A percentile compares a stretch with the other conserved stretches of the same genome.
These are phyloP conservation scores for Crocodylus rhombifer DNA, from an alignment of 2,797 vertebrate species.

Conservation along the genomic window DNA sequence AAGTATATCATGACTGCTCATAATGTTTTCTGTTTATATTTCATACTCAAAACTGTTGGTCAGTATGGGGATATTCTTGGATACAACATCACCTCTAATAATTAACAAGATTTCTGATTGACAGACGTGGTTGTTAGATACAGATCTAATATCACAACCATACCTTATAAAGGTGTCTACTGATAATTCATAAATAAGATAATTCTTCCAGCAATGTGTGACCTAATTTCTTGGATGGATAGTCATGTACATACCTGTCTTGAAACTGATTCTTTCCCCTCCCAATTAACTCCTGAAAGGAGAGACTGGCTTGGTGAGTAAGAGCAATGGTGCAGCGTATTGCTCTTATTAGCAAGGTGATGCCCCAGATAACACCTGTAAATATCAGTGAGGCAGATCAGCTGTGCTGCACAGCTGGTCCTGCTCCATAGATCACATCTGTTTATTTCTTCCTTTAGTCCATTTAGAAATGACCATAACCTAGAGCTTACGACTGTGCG, in stretches of 20 bases:
- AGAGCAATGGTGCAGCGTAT: no score
- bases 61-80: conserved; percentile 15
- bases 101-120: conserved; percentile 42
- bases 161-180: conserved; percentile 12
- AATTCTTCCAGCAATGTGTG: background rate
- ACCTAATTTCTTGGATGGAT: background rate
- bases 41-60: conserved; percentile 17
- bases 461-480: background rate
- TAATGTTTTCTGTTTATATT: conserved; percentile 46
- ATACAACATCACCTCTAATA: conserved; percentile 14
- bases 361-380: no score
- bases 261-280: background rate
- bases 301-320: background rate
- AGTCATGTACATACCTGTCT: background rate
- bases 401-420: no score
- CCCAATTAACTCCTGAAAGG: background rate
- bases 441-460: background rate
- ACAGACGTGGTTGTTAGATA: conserved; percentile 44
- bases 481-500: background rate
- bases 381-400: no score
- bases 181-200: conserved; percentile 47
- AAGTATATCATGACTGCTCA: background rate
- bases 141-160: conserved; percentile 13
- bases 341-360: no score
- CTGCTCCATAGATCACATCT: no score